These are phyloP conservation scores for Aleiodes alternator DNA, from an alignment of 2,888 invertebrate species.

Conservation along the genomic window DNA sequence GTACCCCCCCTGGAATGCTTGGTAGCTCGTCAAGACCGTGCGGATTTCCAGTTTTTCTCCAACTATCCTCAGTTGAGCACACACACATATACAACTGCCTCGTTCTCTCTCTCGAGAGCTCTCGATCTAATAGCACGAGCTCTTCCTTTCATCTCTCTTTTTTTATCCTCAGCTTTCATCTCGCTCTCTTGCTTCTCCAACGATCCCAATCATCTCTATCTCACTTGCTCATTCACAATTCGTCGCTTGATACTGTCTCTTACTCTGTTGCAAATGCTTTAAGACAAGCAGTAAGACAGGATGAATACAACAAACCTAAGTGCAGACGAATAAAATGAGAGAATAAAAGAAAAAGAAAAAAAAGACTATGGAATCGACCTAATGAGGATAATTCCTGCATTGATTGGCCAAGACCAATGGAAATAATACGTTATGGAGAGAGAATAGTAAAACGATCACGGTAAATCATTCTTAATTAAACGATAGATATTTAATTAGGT, in stretches of 20 bases:
- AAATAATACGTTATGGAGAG: slow-evolving; percentile 41
- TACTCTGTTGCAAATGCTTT: slow-evolving; percentile 2
- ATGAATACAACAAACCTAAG: slow-evolving; percentile 33
- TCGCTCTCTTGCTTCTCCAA: slow-evolving; percentile 23
- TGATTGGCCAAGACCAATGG: slow-evolving; percentile 66
- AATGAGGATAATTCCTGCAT: slow-evolving; percentile 75
- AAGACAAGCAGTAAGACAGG: background rate
- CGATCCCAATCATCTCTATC: slow-evolving; percentile 6
- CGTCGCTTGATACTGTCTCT: slow-evolving; percentile 29
- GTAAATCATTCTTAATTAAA: slow-evolving; percentile 75
- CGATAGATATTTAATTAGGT: slow-evolving; percentile 74
- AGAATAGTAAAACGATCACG: slow-evolving; percentile 52
- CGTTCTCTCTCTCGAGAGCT: slow-evolving; percentile 52
- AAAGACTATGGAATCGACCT: slow-evolving; percentile 66
- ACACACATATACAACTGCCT: slow-evolving; percentile 57
- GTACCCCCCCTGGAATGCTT: slow-evolving; percentile 57
- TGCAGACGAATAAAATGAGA: background rate
- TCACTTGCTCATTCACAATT: slow-evolving; percentile 27
- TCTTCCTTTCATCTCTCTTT: slow-evolving; percentile 45
- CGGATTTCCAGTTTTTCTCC: slow-evolving; percentile 72
- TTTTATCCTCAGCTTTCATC: slow-evolving; percentile 37
- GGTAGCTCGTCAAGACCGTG: slow-evolving; percentile 64
- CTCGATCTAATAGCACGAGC: slow-evolving; percentile 70
- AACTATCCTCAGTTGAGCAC: slow-evolving; percentile 41
- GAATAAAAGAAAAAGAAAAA: background rate